Base-by-base conservation (phyloP, 1,140 invertebrate genomes). In the Zaprionus camerounensis region DNA sequence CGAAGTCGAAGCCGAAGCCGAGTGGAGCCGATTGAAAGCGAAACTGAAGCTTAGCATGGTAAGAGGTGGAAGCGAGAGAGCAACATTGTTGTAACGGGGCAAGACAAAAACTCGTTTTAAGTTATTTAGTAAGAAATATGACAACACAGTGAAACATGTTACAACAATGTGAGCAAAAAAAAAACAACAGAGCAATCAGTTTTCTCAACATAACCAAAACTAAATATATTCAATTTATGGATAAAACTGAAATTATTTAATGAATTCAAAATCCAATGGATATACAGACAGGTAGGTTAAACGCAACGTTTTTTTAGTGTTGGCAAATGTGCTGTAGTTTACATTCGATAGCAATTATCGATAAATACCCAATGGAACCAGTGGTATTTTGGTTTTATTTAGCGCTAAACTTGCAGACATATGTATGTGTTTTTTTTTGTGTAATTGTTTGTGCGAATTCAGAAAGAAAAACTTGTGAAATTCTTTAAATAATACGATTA, bases 221-320 rank as follows among this genome's bases (percentile, higher is more conserved):
- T 11, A 11, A 20, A 26, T 70, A 11, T 58, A 17, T 58, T 75
- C 26, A 11, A 44, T 57, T 44, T 26, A 68, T 62, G 62, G 6
- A 20, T 36, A 26, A 11, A 56, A 57, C 44, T 55, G 20, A 17
- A 62, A 62, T 26, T 46, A 12, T 13, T 11, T 49, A 5, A 53
- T 62, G 38, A 15, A 66, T 62, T 59, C 20, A 72, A 71, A 71
- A 53, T 61, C 20, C 59, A 76, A 76, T 71, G 68, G 55, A 76
- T 59, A 46, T 61, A 61, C 24, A 61, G 53, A 56, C 49, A 13
- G 69, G 74, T 76, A 66, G 17, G 70, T 72, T 66, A 26, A 17
- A 17, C 28, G 20, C 28, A 12, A 31, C 55, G 24, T 34, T 28
- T 44, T 15, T 15, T 31, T 4, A 76, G 68, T 71, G 73, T 59